Evolutionary conservation across 2,888 invertebrate genomes (phyloP), one percentile per base, ranked within the genome.

Genomic region (Dyspetes luteomarginatus): DNA sequence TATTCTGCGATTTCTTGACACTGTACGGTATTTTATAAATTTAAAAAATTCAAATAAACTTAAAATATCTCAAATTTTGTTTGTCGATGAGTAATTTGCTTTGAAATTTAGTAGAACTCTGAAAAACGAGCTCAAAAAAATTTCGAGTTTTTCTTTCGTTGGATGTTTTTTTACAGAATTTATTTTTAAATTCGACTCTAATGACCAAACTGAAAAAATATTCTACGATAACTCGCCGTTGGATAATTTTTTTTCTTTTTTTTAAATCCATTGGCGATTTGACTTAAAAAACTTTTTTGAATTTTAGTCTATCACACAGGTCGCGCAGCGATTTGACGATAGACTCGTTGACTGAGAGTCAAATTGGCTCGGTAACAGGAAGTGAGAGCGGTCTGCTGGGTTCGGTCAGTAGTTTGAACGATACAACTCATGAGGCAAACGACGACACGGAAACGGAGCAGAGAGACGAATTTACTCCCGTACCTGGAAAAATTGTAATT

Each of bases 401-500:
- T 86, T 94, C 94, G 48, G 93, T 93, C 56, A 93, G 93, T 76
- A 94, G 94, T 86, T 89, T 94, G 58, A 92, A 91, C 78, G 92
- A 92, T 67, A 90, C 89, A 5, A 90, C 90, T 4, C 91, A 92
- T n/a, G 93, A 93, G 74, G 91, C 91, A 26, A 93, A 93, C 71
- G 91, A 91, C 78, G 92, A 92, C 82, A 89, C 92, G n/a, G 93
- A 93, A 84, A 91, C 91, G 1, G 92, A 92, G 65, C 88, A 89
- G 58, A 88, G 88, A 5, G 92, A 92, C 19, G 92, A 93, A 82
- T 96, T 95, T 91, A 94, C 95, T 80, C 96, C 96, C 74, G 94
- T 94, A 52, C 93, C 95, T 30, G 94, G 95, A 82, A 93, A 95
- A 88, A 95, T 96, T 86, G 94, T 97, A 58, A 88, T 64, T 58